Evolutionary conservation across 2,113 vertebrate genomes (phyloP).

Genomic region (Corythoichthys intestinalis): DNA sequence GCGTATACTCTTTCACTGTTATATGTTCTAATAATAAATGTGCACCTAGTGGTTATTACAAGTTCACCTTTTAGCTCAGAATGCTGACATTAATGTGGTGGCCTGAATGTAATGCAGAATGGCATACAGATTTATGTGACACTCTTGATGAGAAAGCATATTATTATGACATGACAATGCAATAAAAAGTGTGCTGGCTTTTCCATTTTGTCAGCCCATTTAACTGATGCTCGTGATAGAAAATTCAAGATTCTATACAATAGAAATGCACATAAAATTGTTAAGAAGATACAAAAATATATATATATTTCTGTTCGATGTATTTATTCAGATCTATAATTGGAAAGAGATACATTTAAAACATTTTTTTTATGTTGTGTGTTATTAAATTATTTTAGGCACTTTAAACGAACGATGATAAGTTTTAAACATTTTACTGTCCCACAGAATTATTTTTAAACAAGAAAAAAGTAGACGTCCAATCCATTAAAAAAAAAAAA

Average conservation of each 20-base stretch:
- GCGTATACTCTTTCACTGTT: slow-evolving; percentile 2
- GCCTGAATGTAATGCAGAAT: neutral
- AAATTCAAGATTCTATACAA: neutral
- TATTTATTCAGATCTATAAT: too few species aligned
- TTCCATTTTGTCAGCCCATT: neutral
- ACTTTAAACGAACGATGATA: too few species aligned
- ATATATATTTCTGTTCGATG: too few species aligned
- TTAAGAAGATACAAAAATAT: neutral
- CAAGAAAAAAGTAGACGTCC: too few species aligned
- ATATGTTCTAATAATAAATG: neutral
- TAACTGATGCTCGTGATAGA: neutral
- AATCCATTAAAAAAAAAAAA: too few species aligned
- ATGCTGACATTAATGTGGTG: slow-evolving; percentile 12
- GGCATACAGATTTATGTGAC: neutral
- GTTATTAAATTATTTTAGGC: too few species aligned
- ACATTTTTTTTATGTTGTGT: too few species aligned
- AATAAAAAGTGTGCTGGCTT: neutral
- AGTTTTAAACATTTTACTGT: too few species aligned
- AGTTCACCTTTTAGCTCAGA: slow-evolving; percentile 9
- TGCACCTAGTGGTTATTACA: slow-evolving; percentile 16
- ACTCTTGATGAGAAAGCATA: neutral
- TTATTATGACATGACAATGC: neutral
- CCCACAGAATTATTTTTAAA: too few species aligned
- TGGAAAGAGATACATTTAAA: too few species aligned
- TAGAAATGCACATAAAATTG: neutral